These are phyloP conservation scores for Andrena marginata DNA, from an alignment of 2,888 invertebrate genomes.

Conservation along the genomic window DNA sequence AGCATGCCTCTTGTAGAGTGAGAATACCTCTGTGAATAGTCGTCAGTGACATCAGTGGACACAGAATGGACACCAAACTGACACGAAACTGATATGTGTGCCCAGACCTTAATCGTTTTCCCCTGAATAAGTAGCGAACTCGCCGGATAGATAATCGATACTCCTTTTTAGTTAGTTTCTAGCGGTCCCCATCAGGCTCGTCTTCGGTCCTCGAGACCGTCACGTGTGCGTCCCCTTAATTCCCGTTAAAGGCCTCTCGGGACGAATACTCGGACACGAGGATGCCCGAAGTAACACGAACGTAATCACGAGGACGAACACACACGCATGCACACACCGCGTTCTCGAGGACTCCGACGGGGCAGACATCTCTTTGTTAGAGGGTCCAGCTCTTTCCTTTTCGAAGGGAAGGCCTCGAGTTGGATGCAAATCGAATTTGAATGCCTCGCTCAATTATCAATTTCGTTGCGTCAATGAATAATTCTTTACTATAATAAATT, in stretches of 20 bases:
- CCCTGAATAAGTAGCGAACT: constrained; percentile 44
- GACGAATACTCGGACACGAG: constrained; percentile 73
- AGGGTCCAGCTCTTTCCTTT: constrained; percentile 80
- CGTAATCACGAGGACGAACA: constrained; percentile 77
- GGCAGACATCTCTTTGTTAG: constrained; percentile 83
- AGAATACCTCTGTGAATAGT: no score
- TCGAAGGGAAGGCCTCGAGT: constrained; percentile 71
- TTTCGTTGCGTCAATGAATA: not conserved
- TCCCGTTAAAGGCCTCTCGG: constrained; percentile 71
- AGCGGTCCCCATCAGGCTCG: constrained; percentile 46
- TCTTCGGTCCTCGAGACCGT: constrained; percentile 64
- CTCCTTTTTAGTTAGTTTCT: constrained; percentile 48
- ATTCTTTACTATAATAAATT: not conserved
- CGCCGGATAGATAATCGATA: constrained; percentile 49
- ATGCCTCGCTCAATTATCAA: not conserved
- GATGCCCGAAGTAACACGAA: constrained; percentile 73
- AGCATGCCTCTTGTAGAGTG: no score
- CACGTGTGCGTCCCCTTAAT: constrained; percentile 71
- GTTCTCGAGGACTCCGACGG: constrained; percentile 74
- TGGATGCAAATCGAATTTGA: not conserved
- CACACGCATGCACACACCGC: constrained; percentile 75
- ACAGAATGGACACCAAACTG: no score
- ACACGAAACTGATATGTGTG: no score
- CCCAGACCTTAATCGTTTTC: constrained; percentile 40
- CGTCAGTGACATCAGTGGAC: no score